Percentiles rank a stretch among this genome's conserved stretches.
Evolutionary conservation across 2,113 vertebrate genomes (phyloP).

Genomic region (Raja brachyura): DNA sequence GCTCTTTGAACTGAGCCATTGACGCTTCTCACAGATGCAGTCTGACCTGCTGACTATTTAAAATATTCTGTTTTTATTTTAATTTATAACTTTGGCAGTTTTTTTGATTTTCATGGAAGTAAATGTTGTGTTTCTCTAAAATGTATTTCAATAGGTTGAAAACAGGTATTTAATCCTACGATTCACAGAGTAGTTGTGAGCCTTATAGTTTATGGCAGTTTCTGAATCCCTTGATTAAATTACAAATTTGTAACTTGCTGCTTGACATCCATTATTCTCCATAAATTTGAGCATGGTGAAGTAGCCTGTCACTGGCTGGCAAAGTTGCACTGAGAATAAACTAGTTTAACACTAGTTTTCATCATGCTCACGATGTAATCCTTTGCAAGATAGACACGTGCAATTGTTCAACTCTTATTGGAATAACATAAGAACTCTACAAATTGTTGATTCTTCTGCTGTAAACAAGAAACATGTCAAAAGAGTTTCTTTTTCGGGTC

Average conservation of each 20-base stretch:
- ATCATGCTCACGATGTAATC: not conserved
- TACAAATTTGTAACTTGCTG: not conserved
- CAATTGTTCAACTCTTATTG: not conserved
- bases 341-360: not conserved
- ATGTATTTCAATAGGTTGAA: not conserved
- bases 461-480: not conserved
- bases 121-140: not conserved
- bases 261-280: not conserved
- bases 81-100: too few relatives aligned
- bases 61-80: too few relatives aligned
- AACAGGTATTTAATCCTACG: not conserved
- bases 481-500: not conserved
- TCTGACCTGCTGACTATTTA: too few relatives aligned
- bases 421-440: not conserved
- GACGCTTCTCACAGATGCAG: too few relatives aligned
- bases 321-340: not conserved
- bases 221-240: not conserved
- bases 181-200: not conserved
- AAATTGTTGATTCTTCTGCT: not conserved
- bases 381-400: not conserved
- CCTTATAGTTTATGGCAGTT: not conserved
- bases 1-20: too few relatives aligned
- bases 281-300: slow-evolving; percentile 12
- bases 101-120: not conserved
- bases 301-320: not conserved